Evolutionary conservation across 2,888 invertebrate species (phyloP).

Genomic region (Pterostichus niger): DNA sequence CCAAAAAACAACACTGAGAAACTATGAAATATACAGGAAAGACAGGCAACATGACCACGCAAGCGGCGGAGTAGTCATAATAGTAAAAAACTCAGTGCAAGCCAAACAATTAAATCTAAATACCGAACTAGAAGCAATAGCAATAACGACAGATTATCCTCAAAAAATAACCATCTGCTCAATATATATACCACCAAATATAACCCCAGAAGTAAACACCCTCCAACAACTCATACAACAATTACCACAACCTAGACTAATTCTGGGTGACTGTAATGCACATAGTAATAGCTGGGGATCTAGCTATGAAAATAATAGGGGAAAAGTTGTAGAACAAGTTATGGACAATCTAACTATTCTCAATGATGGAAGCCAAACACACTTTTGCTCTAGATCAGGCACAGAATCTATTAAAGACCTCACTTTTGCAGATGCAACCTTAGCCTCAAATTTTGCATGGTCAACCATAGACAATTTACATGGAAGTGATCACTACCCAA

Average conservation of each 20-base stretch:
- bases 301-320: slow-evolving; percentile 64
- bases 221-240: slow-evolving; percentile 68
- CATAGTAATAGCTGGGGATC: slow-evolving; percentile 69
- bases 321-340: slow-evolving; percentile 68
- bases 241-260: slow-evolving; percentile 69
- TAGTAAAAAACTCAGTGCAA: slow-evolving; percentile 32
- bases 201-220: slow-evolving; percentile 13
- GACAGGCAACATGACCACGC: slow-evolving; percentile 34
- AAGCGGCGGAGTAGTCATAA: slow-evolving; percentile 31
- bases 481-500: too few species aligned
- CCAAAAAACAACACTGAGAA: slow-evolving; percentile 12
- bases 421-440: too few species aligned
- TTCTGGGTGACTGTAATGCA: slow-evolving; percentile 70
- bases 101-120: slow-evolving; percentile 36
- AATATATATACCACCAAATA: slow-evolving; percentile 65
- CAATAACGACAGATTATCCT: slow-evolving; percentile 12
- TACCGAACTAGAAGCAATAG: too few species aligned
- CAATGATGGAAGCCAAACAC: too few species aligned
- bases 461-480: too few species aligned
- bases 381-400: too few species aligned
- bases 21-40: slow-evolving; percentile 22
- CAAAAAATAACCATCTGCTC: slow-evolving; percentile 48
- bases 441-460: too few species aligned
- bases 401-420: too few species aligned
- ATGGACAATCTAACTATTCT: too few species aligned